Evolutionary conservation across 1,140 invertebrate species (phyloP).

Genomic region (Diabrotica undecimpunctata): DNA sequence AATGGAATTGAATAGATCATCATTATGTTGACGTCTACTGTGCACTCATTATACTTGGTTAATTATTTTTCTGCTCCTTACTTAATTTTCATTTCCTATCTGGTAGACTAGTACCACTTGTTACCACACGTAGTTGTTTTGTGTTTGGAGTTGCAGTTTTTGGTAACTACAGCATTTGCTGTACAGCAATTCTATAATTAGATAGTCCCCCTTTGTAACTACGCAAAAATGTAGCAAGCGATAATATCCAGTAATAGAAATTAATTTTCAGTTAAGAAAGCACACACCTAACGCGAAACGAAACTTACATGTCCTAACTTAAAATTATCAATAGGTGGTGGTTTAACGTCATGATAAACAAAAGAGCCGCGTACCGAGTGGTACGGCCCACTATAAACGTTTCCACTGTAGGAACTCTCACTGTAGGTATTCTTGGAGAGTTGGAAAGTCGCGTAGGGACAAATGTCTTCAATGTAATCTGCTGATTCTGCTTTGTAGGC

Average conservation of each 20-base stretch:
- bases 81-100: too few species aligned
- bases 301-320: slow-evolving; percentile 56
- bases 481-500: slow-evolving; percentile 45
- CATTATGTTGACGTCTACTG: too few species aligned
- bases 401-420: slow-evolving; percentile 84
- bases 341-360: slow-evolving; percentile 80
- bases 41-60: too few species aligned
- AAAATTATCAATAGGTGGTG: slow-evolving; percentile 58
- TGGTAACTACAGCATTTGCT: too few species aligned
- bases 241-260: not conserved
- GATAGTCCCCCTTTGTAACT: too few species aligned
- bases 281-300: slow-evolving; percentile 21
- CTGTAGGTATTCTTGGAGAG: slow-evolving; percentile 80
- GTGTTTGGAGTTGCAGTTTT: too few species aligned
- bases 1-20: too few species aligned
- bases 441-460: slow-evolving; percentile 87
- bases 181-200: too few species aligned
- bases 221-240: too few species aligned
- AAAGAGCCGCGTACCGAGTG: slow-evolving; percentile 83
- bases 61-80: too few species aligned
- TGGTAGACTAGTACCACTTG: too few species aligned
- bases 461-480: slow-evolving; percentile 87
- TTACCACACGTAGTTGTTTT: too few species aligned
- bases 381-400: slow-evolving; percentile 79
- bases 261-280: not conserved